Evolutionary conservation across 1,140 invertebrate species (phyloP).

Genomic region (Brachionus koreanus): DNA sequence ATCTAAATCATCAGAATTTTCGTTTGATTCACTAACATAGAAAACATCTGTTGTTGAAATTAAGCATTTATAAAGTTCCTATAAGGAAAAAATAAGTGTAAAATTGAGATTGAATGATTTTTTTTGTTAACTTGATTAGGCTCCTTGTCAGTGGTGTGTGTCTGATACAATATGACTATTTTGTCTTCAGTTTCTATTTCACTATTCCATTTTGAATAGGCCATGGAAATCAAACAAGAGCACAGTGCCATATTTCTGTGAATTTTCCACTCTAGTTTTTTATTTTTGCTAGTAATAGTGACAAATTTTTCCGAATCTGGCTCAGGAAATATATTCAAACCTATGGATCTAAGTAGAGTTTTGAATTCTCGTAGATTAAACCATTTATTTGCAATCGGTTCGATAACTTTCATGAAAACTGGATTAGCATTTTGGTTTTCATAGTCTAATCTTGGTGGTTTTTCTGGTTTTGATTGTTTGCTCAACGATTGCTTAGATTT

Average conservation of each 20-base stretch:
- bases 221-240: conserved; percentile 71
- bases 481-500: conserved; percentile 17
- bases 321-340: conserved; percentile 84
- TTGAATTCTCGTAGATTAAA: conserved; percentile 53
- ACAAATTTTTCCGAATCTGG: conserved; percentile 77
- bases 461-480: neutral
- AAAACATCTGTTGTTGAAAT: conserved; percentile 20
- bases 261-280: conserved; percentile 70
- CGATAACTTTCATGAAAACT: conserved; percentile 10
- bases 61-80: conserved; percentile 22
- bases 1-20: conserved; percentile 37
- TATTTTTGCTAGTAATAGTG: conserved; percentile 61
- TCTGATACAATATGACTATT: conserved; percentile 46
- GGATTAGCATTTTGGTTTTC: conserved; percentile 22
- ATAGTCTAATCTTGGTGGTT: neutral
- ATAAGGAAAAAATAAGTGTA: neutral
- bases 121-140: conserved; percentile 13
- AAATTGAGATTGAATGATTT: neutral
- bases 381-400: conserved; percentile 53
- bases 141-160: conserved; percentile 13
- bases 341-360: conserved; percentile 65
- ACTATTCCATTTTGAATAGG: conserved; percentile 83
- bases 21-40: conserved; percentile 24
- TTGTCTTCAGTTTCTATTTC: conserved; percentile 49
- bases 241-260: conserved; percentile 76